phyloP scores from a whole-genome alignment of 2,888 invertebrate species.

The Zygaena filipendulae region DNA sequence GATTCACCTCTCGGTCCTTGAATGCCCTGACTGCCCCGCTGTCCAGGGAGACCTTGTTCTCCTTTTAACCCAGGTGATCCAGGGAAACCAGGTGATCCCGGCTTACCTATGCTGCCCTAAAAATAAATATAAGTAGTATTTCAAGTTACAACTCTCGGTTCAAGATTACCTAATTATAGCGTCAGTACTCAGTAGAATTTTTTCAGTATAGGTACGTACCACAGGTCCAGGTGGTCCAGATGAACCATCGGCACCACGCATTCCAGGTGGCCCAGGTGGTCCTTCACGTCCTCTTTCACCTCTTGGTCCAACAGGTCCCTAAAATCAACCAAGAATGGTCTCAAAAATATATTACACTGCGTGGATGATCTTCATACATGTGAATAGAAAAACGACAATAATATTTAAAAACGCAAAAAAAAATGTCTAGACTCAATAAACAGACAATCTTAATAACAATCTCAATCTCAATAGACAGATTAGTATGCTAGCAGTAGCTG shows the following conservation, averaged over 20 bases:
- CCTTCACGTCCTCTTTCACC: constrained; percentile 90
- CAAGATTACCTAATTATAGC: too few species aligned
- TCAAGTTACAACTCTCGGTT: too few species aligned
- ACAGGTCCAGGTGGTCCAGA: constrained; percentile 81
- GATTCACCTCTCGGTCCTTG: constrained; percentile 86
- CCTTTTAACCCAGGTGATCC: constrained; percentile 86
- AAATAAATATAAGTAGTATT: constrained; percentile 1
- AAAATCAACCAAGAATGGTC: constrained; percentile 10
- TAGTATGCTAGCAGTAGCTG: too few species aligned
- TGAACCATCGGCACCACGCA: constrained; percentile 83
- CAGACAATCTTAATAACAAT: too few species aligned
- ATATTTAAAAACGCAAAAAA: too few species aligned
- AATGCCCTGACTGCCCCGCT: constrained; percentile 83
- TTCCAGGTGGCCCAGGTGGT: constrained; percentile 79
- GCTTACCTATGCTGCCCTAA: constrained; percentile 82
- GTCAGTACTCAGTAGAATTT: too few species aligned
- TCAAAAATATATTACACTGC: not conserved
- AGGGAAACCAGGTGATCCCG: constrained; percentile 87
- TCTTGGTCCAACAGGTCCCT: constrained; percentile 83
- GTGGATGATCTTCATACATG: too few species aligned
- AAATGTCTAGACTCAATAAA: constrained; percentile 5
- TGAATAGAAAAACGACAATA: not conserved
- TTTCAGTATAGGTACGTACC: too few species aligned
- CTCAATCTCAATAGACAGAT: too few species aligned
- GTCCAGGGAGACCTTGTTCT: constrained; percentile 78